phyloP scores from a whole-genome alignment of 2,113 vertebrate species.

The Platichthys flesus region DNA sequence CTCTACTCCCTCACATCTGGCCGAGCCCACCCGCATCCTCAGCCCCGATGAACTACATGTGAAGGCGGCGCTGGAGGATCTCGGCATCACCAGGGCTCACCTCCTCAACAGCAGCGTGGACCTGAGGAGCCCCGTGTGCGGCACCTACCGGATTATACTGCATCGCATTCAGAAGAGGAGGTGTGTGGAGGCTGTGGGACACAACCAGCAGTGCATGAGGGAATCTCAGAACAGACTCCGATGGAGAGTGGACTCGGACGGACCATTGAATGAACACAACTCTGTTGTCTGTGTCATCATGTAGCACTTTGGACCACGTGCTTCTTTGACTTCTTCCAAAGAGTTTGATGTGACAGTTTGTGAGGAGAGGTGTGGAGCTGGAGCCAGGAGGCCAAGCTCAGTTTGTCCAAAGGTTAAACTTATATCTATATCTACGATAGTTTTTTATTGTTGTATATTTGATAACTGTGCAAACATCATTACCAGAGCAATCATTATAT shows the following conservation, averaged over 20 bases:
- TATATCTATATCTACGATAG: no score
- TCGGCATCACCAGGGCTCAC: constrained; percentile 76
- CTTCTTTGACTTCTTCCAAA: no score
- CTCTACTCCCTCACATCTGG: constrained; percentile 66
- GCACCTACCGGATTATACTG: constrained; percentile 77
- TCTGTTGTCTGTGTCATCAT: constrained; percentile 75
- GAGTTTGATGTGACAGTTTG: no score
- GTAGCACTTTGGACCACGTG: constrained; percentile 32
- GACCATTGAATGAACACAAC: constrained; percentile 36
- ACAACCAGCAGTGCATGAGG: constrained; percentile 18
- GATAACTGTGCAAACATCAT: no score
- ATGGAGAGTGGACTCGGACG: constrained; percentile 45
- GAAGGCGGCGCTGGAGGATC: constrained; percentile 67
- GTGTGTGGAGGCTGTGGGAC: constrained; percentile 59
- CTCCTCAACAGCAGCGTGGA: constrained; percentile 68
- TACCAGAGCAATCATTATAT: no score
- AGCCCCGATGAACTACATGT: constrained; percentile 66
- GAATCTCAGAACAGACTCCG: constrained; percentile 35
- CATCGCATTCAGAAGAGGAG: constrained; percentile 75
- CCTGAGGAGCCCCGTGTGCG: constrained; percentile 73
- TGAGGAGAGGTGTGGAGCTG: no score
- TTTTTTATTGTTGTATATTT: no score
- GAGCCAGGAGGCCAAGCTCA: no score
- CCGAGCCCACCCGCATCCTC: constrained; percentile 46
- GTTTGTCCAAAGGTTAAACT: no score